These are phyloP conservation scores for Desmodus rotundus DNA, from an alignment of 2,113 vertebrate genomes.

Conservation along the genomic window DNA sequence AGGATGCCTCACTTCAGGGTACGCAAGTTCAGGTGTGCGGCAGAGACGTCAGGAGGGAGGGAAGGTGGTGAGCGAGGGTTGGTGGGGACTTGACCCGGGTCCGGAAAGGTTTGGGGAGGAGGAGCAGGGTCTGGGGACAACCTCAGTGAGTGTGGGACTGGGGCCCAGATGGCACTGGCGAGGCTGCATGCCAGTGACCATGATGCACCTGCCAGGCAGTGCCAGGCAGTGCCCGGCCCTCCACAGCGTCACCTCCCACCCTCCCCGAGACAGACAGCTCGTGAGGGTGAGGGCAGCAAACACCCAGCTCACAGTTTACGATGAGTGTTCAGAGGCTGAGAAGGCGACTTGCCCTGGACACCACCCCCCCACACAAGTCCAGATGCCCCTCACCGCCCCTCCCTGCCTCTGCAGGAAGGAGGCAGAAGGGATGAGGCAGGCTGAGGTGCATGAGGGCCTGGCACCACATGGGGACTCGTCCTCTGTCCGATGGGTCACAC, in stretches of 20 bases:
- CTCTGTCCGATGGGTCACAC: not conserved
- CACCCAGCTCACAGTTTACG: not conserved
- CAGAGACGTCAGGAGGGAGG: not conserved
- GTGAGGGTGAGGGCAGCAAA: not conserved
- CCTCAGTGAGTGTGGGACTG: not conserved
- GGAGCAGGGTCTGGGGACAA: not conserved
- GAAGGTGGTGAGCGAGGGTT: not conserved
- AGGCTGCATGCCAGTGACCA: not conserved
- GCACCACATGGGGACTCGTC: accelerated
- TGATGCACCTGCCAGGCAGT: not conserved
- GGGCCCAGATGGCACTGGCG: not conserved
- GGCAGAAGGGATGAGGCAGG: not conserved
- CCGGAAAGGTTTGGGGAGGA: not conserved
- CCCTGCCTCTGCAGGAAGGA: not conserved
- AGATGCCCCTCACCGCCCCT: too few species aligned
- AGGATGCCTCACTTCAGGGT: not conserved
- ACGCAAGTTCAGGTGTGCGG: not conserved
- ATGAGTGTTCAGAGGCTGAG: not conserved
- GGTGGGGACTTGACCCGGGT: not conserved
- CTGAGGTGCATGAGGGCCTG: not conserved
- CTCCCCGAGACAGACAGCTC: too few species aligned
- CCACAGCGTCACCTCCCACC: not conserved
- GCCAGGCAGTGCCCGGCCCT: not conserved
- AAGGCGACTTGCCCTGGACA: not conserved
- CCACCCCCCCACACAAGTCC: not conserved